Percentiles rank a stretch among this genome's conserved stretches.
Conservation (phyloP, 1,140 invertebrate species). For the Plodia interpunctella region DNA sequence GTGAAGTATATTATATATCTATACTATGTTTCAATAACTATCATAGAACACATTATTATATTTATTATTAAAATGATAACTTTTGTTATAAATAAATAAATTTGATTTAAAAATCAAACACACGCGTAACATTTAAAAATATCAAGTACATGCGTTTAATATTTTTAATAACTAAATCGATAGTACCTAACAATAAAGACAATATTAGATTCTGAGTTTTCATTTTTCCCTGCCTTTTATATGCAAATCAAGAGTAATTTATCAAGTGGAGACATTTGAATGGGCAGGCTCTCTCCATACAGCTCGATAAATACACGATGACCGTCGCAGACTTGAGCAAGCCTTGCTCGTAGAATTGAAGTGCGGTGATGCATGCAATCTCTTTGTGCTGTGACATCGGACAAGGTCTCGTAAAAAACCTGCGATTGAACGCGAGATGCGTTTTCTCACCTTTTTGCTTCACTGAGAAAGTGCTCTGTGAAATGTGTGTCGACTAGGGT, state of each 20-base stretch:
- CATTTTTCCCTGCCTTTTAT: slow-evolving; percentile 7
- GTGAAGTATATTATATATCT: no score
- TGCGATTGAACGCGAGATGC: not conserved
- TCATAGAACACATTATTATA: no score
- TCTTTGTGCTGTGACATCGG: slow-evolving; percentile 1
- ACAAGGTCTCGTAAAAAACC: not conserved
- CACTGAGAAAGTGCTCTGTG: not conserved
- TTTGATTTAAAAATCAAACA: no score
- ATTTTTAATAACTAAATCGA: no score
- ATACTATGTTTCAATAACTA: no score
- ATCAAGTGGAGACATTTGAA: slow-evolving; percentile 9
- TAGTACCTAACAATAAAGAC: no score
- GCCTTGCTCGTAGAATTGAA: not conserved
- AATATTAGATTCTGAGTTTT: slow-evolving; percentile 1
- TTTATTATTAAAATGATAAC: no score
- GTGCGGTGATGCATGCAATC: slow-evolving; percentile 8
- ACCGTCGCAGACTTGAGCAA: not conserved
- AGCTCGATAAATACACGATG: slow-evolving; percentile 7
- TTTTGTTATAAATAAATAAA: no score
- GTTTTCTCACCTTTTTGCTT: slow-evolving; percentile 1
- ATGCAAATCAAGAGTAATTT: slow-evolving; percentile 12
- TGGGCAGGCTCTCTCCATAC: slow-evolving; percentile 12
- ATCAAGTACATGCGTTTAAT: no score
- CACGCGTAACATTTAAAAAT: no score
- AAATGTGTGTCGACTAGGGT: not conserved